Conservation (phyloP, 2,797 vertebrate species). For the Sphenopsis melanotis region DNA sequence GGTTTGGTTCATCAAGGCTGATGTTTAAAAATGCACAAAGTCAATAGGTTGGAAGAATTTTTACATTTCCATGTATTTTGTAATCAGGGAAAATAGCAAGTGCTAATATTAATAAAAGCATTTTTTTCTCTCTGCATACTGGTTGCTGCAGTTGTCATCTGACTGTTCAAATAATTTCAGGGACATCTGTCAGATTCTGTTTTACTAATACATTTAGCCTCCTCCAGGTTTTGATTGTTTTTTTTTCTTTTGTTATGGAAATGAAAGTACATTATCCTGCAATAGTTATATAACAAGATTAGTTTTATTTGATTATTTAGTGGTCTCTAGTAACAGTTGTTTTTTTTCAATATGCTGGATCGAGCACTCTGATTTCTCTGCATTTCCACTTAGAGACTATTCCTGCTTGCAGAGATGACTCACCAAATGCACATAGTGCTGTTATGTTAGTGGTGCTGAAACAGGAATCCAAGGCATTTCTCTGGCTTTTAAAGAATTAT, state of each 20-base stretch:
- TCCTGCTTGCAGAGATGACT: constrained; percentile 8
- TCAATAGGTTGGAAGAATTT: not conserved
- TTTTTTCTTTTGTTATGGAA: not conserved
- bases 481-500: not conserved
- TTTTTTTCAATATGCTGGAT: not conserved
- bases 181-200: not conserved
- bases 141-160: not conserved
- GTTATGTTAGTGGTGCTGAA: not conserved
- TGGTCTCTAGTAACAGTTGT: not conserved
- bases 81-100: not conserved
- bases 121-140: not conserved
- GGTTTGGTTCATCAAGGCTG: not conserved
- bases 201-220: not conserved
- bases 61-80: not conserved
- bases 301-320: constrained; percentile 13
- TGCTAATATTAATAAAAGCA: not conserved
- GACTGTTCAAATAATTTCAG: not conserved
- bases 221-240: not conserved
- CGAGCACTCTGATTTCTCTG: not conserved
- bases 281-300: not conserved
- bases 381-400: not conserved
- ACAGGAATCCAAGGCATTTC: not conserved
- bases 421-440: not conserved
- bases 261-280: not conserved
- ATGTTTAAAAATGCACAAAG: not conserved